phyloP scores from a whole-genome alignment of 2,888 invertebrate species.

The Leptopterna dolabrata region DNA sequence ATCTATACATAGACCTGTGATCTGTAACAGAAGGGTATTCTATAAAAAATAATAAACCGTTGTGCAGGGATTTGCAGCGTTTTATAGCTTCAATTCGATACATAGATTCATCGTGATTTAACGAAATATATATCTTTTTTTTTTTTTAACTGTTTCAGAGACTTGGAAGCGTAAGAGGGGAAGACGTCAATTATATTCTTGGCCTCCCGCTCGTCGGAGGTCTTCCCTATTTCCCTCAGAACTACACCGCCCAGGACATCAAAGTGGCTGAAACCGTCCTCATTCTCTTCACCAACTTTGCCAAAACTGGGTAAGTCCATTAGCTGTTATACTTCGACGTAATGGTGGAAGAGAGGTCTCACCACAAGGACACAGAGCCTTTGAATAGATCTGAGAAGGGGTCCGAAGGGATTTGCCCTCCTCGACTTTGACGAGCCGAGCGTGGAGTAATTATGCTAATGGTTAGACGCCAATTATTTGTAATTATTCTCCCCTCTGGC shows the following conservation, averaged over 20 bases:
- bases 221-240: slow-evolving; percentile 76
- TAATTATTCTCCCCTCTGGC: neutral
- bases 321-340: neutral
- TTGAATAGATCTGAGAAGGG: neutral
- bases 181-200: slow-evolving; percentile 86
- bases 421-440: neutral
- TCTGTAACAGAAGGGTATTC: too few relatives aligned
- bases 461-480: neutral
- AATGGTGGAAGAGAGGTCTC: neutral
- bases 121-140: neutral
- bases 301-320: slow-evolving; percentile 82
- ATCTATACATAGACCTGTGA: too few relatives aligned
- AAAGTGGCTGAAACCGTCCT: slow-evolving; percentile 82
- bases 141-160: slow-evolving; percentile 70
- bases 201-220: slow-evolving; percentile 80
- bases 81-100: too few relatives aligned
- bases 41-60: too few relatives aligned
- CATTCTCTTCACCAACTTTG: slow-evolving; percentile 88
- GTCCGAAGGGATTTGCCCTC: neutral
- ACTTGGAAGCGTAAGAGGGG: slow-evolving; percentile 85
- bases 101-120: too few relatives aligned
- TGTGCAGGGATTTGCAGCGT: too few relatives aligned
- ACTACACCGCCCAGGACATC: slow-evolving; percentile 83
- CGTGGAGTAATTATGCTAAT: slow-evolving; percentile 27
- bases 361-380: neutral